Percentiles rank a stretch among this genome's conserved stretches.
phyloP scores from a whole-genome alignment of 1,140 invertebrate genomes.

The Magallana gigas region DNA sequence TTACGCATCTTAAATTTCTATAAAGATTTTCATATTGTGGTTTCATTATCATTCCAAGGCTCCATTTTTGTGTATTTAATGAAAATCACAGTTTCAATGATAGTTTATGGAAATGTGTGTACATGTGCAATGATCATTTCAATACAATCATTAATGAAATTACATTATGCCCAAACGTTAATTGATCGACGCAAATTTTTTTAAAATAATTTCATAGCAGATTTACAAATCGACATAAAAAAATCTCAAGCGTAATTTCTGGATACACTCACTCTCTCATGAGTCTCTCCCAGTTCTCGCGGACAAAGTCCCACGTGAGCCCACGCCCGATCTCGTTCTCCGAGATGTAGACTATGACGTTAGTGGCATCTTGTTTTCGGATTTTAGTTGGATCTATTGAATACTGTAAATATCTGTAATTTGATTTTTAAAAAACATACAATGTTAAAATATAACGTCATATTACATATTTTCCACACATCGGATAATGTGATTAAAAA shows the following conservation, averaged over 20 bases:
- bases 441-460: too few relatives aligned
- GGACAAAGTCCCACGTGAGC: constrained; percentile 88
- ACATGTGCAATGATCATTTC: neutral
- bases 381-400: constrained; percentile 85
- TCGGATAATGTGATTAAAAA: too few relatives aligned
- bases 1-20: too few relatives aligned
- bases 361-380: constrained; percentile 85
- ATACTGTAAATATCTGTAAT: constrained; percentile 83
- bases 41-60: too few relatives aligned
- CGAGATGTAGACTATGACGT: constrained; percentile 85
- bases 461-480: too few relatives aligned
- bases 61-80: neutral
- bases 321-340: constrained; percentile 86
- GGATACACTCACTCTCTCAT: constrained; percentile 59
- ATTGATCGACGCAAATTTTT: neutral
- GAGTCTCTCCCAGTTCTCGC: constrained; percentile 84
- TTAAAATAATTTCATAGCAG: too few relatives aligned
- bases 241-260: neutral
- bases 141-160: neutral
- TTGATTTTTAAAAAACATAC: neutral
- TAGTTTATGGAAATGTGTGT: neutral
- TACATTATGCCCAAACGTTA: neutral
- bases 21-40: neutral
- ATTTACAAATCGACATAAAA: neutral
- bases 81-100: neutral